Evolutionary conservation across 2,797 vertebrate genomes (phyloP).

Genomic region (Tachyglossus aculeatus): DNA sequence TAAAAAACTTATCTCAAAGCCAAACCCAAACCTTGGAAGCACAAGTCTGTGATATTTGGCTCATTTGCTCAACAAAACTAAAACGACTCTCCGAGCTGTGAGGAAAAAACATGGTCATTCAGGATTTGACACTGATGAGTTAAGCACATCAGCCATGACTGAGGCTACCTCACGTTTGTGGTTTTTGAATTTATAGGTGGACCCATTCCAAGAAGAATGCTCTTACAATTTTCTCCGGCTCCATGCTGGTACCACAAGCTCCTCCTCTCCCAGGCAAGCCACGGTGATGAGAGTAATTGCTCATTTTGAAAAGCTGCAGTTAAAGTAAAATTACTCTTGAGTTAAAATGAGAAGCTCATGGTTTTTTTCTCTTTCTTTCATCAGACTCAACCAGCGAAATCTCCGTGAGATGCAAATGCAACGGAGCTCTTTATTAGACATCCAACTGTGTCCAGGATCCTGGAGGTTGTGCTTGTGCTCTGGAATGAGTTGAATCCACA

Average conservation of each 20-base stretch:
- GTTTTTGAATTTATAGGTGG: not conserved
- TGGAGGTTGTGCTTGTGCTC: too few relatives aligned
- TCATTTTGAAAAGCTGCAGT: not conserved
- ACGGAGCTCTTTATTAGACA: too few relatives aligned
- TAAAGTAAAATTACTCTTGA: not conserved
- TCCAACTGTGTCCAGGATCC: too few relatives aligned
- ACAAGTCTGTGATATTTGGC: not conserved
- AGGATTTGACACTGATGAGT: not conserved
- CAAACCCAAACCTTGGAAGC: not conserved
- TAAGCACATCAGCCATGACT: not conserved
- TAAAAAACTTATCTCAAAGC: not conserved
- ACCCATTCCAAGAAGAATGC: not conserved
- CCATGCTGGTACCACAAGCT: not conserved
- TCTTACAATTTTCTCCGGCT: not conserved
- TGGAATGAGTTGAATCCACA: too few relatives aligned
- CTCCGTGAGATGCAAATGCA: too few relatives aligned
- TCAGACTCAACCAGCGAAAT: too few relatives aligned
- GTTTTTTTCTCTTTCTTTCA: not conserved
- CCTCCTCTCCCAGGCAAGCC: not conserved
- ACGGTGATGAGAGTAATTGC: not conserved
- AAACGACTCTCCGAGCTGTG: not conserved
- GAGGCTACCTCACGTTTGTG: not conserved
- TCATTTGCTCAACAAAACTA: not conserved
- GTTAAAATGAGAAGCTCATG: not conserved
- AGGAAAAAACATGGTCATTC: conserved; percentile 2